A percentile compares a stretch with the other conserved stretches of the same genome.
Conservation (phyloP, 2,797 vertebrate genomes). For the Australoheros facetus region DNA sequence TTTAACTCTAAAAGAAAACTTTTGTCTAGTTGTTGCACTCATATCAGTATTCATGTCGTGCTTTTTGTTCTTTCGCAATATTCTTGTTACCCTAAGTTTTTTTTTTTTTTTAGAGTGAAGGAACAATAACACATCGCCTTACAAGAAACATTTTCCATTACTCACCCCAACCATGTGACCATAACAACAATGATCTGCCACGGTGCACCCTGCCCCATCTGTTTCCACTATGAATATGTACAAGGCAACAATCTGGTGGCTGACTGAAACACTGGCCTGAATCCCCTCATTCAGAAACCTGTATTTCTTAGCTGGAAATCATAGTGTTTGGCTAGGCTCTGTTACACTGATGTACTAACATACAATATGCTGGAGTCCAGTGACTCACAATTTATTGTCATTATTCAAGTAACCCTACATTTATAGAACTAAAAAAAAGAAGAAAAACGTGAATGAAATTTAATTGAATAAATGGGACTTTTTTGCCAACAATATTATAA, state of each 20-base stretch:
- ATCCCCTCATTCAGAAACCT: constrained; percentile 46
- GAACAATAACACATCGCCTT: constrained; percentile 23
- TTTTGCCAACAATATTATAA: neutral
- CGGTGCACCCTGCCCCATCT: constrained; percentile 59
- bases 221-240: constrained; percentile 51
- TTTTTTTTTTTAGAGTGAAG: constrained; percentile 24
- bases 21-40: neutral
- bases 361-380: neutral
- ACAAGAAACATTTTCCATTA: constrained; percentile 57
- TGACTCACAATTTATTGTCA: constrained; percentile 7
- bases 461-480: neutral
- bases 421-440: neutral
- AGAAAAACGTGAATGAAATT: neutral
- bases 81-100: neutral
- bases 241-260: constrained; percentile 52
- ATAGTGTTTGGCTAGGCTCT: constrained; percentile 45
- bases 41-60: neutral
- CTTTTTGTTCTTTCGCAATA: neutral
- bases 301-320: constrained; percentile 59
- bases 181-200: constrained; percentile 57
- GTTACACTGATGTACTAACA: constrained; percentile 33
- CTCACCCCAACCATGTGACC: constrained; percentile 44
- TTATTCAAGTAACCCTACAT: constrained; percentile 1
- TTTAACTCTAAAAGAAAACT: neutral
- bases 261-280: constrained; percentile 47